A percentile compares a stretch with the other conserved stretches of the same genome.
phyloP scores from a whole-genome alignment of 2,888 invertebrate species.

The Meghimatium bilineatum region DNA sequence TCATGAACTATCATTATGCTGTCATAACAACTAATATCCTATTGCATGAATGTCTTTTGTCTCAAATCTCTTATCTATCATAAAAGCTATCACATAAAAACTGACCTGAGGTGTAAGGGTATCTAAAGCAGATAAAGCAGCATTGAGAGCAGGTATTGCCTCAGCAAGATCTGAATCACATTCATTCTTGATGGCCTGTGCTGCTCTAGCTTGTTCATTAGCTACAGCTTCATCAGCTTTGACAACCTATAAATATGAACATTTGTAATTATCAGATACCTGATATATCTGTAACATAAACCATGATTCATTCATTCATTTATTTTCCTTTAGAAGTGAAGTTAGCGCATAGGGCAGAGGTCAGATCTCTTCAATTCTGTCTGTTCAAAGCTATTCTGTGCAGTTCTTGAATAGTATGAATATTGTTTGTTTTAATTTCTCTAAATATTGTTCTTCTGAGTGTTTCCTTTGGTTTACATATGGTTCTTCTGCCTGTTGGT shows the following conservation, averaged over 20 bases:
- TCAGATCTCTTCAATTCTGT: too few relatives aligned
- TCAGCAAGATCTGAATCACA: slow-evolving; percentile 78
- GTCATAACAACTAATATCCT: neutral
- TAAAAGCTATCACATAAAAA: neutral
- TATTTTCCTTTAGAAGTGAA: too few relatives aligned
- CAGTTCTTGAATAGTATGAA: too few relatives aligned
- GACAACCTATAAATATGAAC: slow-evolving; percentile 81
- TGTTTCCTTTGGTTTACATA: too few relatives aligned
- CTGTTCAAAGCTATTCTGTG: too few relatives aligned
- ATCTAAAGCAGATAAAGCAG: slow-evolving; percentile 77
- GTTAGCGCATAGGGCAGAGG: too few relatives aligned
- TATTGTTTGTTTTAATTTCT: too few relatives aligned
- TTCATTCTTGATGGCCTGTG: slow-evolving; percentile 78
- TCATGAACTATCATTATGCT: too few relatives aligned
- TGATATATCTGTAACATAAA: neutral
- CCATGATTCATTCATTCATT: neutral
- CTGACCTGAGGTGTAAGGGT: slow-evolving; percentile 75
- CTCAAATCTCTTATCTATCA: neutral
- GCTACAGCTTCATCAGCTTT: slow-evolving; percentile 96
- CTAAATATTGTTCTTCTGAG: too few relatives aligned
- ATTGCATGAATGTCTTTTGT: neutral
- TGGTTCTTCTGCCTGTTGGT: too few relatives aligned
- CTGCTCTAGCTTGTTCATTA: slow-evolving; percentile 79
- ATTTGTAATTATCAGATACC: neutral
- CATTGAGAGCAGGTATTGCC: slow-evolving; percentile 77